Percentiles rank a stretch among this genome's conserved stretches.
phyloP scores from a whole-genome alignment of 2,113 vertebrate genomes.

The Rattus rattus region DNA sequence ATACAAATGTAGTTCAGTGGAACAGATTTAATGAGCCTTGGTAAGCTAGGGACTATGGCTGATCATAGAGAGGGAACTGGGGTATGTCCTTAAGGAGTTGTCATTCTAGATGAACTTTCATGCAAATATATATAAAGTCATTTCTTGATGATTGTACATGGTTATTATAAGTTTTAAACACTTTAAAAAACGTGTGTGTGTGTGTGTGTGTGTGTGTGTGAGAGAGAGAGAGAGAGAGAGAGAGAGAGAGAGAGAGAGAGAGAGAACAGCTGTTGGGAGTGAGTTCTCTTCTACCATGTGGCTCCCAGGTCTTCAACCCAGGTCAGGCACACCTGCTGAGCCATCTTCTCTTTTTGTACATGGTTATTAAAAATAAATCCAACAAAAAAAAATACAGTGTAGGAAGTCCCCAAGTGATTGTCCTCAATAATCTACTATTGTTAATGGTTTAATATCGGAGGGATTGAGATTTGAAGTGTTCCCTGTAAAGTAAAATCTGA shows the following conservation, averaged over 20 bases:
- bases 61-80: neutral
- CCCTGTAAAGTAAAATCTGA: slow-evolving; percentile 53
- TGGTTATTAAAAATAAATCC: slow-evolving; percentile 47
- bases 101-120: slow-evolving; percentile 18
- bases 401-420: neutral
- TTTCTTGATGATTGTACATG: slow-evolving; percentile 19
- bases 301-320: neutral
- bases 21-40: slow-evolving; percentile 28
- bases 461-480: slow-evolving; percentile 47
- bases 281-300: neutral
- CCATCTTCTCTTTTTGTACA: neutral
- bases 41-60: neutral
- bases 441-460: slow-evolving; percentile 13
- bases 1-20: slow-evolving; percentile 33
- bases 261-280: neutral
- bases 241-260: neutral
- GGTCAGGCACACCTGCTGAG: neutral
- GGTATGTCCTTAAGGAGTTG: slow-evolving; percentile 34
- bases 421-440: neutral
- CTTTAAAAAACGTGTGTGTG: neutral
- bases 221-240: too few species aligned
- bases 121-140: neutral
- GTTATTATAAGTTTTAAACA: neutral
- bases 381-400: neutral
- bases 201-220: too few species aligned